These are phyloP conservation scores for Gymnocypris eckloni DNA, from an alignment of 2,797 vertebrate species.

Conservation along the genomic window DNA sequence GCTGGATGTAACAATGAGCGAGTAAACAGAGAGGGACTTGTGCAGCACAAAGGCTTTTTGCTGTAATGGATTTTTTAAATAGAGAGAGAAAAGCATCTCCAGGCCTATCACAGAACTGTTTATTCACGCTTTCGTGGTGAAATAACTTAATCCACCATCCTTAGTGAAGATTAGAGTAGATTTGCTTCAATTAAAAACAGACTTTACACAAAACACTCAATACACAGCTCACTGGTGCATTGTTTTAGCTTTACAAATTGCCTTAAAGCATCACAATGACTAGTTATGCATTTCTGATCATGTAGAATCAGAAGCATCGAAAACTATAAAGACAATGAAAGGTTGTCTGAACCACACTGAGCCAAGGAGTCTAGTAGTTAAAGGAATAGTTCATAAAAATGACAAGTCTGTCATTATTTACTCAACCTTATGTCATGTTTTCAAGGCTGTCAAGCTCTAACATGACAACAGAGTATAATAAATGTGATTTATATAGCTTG, in stretches of 20 bases:
- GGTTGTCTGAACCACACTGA: background rate
- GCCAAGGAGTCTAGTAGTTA: background rate
- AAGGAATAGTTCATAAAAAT: background rate
- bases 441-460: background rate
- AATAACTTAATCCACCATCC: constrained; percentile 68
- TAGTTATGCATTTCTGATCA: constrained; percentile 14
- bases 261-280: constrained; percentile 7
- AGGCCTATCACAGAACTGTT: constrained; percentile 74
- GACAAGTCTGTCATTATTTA: background rate
- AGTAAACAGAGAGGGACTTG: constrained; percentile 52
- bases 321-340: background rate
- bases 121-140: constrained; percentile 66
- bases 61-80: constrained; percentile 77
- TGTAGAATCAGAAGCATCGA: background rate
- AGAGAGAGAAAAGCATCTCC: constrained; percentile 71
- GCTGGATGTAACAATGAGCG: constrained; percentile 48
- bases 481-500: background rate
- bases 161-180: constrained; percentile 67
- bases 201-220: constrained; percentile 51
- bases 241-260: constrained; percentile 2
- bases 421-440: background rate
- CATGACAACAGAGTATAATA: background rate
- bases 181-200: constrained; percentile 62
- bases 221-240: constrained; percentile 13
- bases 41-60: constrained; percentile 64